Evolutionary conservation across 2,113 vertebrate genomes (phyloP), one percentile per base, ranked within the genome.

Genomic region (Sterrhoptilus dennistouni): DNA sequence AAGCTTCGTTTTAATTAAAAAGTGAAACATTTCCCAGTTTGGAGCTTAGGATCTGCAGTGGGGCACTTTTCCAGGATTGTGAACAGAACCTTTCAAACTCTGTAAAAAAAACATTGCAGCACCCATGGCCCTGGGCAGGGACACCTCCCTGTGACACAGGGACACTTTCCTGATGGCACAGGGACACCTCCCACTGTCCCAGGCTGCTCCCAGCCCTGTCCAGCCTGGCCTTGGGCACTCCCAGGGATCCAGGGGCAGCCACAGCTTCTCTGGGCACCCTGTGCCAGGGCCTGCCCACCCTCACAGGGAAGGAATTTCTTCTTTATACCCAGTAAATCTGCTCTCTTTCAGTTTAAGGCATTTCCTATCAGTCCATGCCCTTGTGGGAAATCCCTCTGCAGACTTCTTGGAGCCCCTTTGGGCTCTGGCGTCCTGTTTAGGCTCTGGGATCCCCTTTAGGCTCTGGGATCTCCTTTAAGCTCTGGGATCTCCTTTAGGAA

Each of bases 301-400:
- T 60, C 4, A 0, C 28, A 31, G 45, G 38, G n/a, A 8, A 5
- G 12, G 9, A 53, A 53, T 60, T 82, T 6, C 11, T 7, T 38
- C 38, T 12, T 9, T 6, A 21, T 25, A 3, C 1, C 49, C 63
- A 9, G 1, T 5, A 9, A 29, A 11, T 45, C 1, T 44, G 15
- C 13, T 36, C 28, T 10, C 15, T 9, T 3, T 12, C 15, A 28
- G 27, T 16, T n/a, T 3, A 19, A 52, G 4, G 13, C 65, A 5
- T 52, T 71, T 38, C 38, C 59, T 40, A 1, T 7, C 27, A 33
- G 15, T 33, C 8, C 49, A 6, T 6, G 36, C 4, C 27, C 38
- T n/a, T 16, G 12, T 20, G 29, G 50, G 19, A 59, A 53, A 8
- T 13, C 16, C 13, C 44, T 38, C 20, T 65, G 44, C 44, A 27